phyloP scores from a whole-genome alignment of 2,888 invertebrate species.

The Herminia tarsipennalis region DNA sequence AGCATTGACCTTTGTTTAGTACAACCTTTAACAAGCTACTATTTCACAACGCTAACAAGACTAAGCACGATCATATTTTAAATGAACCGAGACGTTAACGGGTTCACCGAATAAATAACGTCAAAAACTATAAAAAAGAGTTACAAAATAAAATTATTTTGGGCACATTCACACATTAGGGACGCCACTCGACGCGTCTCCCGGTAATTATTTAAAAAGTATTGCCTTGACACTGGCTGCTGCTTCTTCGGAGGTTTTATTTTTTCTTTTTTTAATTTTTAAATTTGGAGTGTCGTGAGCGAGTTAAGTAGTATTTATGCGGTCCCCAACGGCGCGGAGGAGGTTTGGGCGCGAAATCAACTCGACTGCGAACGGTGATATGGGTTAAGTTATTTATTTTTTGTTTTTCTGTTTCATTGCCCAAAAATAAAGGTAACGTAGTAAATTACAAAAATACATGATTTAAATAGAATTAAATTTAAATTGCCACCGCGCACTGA shows the following conservation, averaged over 20 bases:
- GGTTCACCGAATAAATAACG: slow-evolving; percentile 74
- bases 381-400: slow-evolving; percentile 34
- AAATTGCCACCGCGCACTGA: too few relatives aligned
- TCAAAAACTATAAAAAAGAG: slow-evolving; percentile 75
- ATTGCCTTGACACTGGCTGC: slow-evolving; percentile 45
- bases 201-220: slow-evolving; percentile 78
- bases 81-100: slow-evolving; percentile 45
- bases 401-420: slow-evolving; percentile 11
- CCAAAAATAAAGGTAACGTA: background rate
- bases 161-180: slow-evolving; percentile 79
- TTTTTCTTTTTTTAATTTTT: slow-evolving; percentile 58
- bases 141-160: slow-evolving; percentile 80
- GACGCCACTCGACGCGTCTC: slow-evolving; percentile 76
- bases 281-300: slow-evolving; percentile 75
- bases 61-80: slow-evolving; percentile 46
- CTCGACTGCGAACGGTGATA: slow-evolving; percentile 39
- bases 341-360: slow-evolving; percentile 61
- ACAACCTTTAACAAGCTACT: slow-evolving; percentile 35
- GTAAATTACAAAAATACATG: slow-evolving; percentile 1
- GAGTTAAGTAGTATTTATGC: slow-evolving; percentile 85
- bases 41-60: slow-evolving; percentile 57
- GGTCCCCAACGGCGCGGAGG: slow-evolving; percentile 76
- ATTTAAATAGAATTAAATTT: background rate
- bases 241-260: slow-evolving; percentile 51
- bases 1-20: slow-evolving; percentile 40